Base-by-base conservation (phyloP, 2,888 invertebrate genomes). In the Conops quadrifasciatus region DNA sequence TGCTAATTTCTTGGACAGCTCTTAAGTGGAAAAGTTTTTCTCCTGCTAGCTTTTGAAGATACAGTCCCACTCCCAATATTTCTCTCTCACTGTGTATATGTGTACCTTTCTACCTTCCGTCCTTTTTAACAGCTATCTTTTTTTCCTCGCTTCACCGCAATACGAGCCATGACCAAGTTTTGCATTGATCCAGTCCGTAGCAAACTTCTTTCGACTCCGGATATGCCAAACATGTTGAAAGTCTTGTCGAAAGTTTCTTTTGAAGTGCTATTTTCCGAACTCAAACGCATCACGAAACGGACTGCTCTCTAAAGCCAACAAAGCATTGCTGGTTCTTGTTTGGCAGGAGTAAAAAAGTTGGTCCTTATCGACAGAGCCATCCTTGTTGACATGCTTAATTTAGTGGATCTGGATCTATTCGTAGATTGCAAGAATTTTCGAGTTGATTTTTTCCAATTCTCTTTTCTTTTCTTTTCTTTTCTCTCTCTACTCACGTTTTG, bases 141-240 rank as follows among this genome's bases (percentile, higher is more conserved):
- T 36, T 9, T 36, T 36, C 9, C 36, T 36, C 24, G 58, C 15
- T 24, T 26, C 28, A 15, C 11, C 58, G 13, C 2, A 21, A 28
- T 24, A 24, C 58, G 13, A 58, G 21, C 21, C 11, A 58, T 36
- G 19, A 21, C 62, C 21, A 62, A 62, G 43, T 36, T 62, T 45
- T 62, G 19, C 62, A 62, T 62, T 62, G 36, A 28, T 26, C 28
- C 62, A 45, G 16, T 43, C 24, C 45, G 15, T 21, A n/a, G 24
- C 19, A 45, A 62, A 43, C 36, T 45, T 19, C 45, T 19, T 62
- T 45, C 24, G 36, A 36, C 36, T 62, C 21, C 24, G 45, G 62
- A 62, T 62, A 36, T 24, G 62, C 45, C 60, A 62, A 62, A 62
- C 45, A 62, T 62, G 62, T 45, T 62, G 45, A 62, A 19, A 62